Base-by-base conservation (phyloP, 2,888 invertebrate genomes). In the Sussaba pulchella region DNA sequence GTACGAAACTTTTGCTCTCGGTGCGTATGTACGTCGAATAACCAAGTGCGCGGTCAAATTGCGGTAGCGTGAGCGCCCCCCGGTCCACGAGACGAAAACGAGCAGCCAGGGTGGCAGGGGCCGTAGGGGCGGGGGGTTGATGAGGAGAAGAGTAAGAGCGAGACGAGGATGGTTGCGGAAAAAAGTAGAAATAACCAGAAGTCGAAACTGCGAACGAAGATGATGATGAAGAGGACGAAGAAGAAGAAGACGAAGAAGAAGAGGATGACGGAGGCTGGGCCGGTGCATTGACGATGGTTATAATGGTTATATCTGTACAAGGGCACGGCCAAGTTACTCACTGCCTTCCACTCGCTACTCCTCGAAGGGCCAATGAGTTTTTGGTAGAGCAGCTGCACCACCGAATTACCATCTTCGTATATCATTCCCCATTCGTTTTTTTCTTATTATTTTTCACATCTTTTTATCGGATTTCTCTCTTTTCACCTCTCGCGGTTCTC, bases 281-380 rank as follows among this genome's bases (percentile, higher is more conserved):
- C 14, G 14, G 50, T 52, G 54, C 41, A 26, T 21, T 47, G 61
- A 67, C 71, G 71, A 80, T 64, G 66, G 63, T 66, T 59, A 67
- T 75, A 66, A 24, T 80, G 19, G 64, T 52, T 43, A 39, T 64
- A 52, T 81, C 75, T 79, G 54, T 54, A 79, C 76, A 80, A 82
- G 80, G 82, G 79, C 73, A 78, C 75, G 78, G 79, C 59, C 70
- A 73, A 67, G 63, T 63, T 67, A 50, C 64, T 36, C 39, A 67
- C 31, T 14, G 36, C 54, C 10, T 14, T 45, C 47, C 43, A 31
- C 10, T 47, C 52, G 21, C 43, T 17, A 43, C 14, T 10, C 39
- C 57, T 73, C 64, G 73, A 59, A 76, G 82, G 83, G 79, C 82
- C 84, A 86, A 86, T 85, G 83, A 83, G 84, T 86, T 87, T 86